Evolutionary conservation across 2,113 vertebrate species (phyloP).

Genomic region (Progne subis): DNA sequence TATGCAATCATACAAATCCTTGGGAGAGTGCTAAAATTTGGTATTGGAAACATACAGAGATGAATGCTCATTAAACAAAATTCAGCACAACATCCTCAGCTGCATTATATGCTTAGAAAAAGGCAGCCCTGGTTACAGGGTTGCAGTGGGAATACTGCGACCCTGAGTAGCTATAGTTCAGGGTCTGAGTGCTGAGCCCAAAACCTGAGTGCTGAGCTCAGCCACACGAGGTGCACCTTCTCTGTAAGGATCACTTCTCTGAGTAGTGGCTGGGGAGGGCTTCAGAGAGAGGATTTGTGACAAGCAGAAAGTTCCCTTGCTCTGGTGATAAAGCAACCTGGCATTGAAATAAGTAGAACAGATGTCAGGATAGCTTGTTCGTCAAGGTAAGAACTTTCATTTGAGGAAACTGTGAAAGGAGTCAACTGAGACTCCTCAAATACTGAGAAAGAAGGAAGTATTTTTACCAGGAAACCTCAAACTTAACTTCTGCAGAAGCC

Average conservation of each 20-base stretch:
- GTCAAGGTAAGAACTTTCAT: neutral
- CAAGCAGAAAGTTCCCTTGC: neutral
- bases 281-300: neutral
- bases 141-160: neutral
- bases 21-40: neutral
- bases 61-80: neutral
- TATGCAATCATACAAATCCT: neutral
- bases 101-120: neutral
- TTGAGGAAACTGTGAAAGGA: neutral
- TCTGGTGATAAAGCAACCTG: neutral
- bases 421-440: neutral
- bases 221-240: neutral
- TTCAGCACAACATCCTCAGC: neutral
- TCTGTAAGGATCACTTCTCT: fast-evolving
- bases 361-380: neutral
- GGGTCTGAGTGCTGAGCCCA: neutral
- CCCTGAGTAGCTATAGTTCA: neutral
- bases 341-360: neutral
- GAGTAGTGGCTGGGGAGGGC: neutral
- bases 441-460: neutral
- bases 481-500: neutral
- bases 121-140: neutral
- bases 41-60: neutral
- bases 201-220: neutral
- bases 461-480: neutral